Conservation (phyloP, 92 coral and sea anemone species). For the Ricordea florida region DNA sequence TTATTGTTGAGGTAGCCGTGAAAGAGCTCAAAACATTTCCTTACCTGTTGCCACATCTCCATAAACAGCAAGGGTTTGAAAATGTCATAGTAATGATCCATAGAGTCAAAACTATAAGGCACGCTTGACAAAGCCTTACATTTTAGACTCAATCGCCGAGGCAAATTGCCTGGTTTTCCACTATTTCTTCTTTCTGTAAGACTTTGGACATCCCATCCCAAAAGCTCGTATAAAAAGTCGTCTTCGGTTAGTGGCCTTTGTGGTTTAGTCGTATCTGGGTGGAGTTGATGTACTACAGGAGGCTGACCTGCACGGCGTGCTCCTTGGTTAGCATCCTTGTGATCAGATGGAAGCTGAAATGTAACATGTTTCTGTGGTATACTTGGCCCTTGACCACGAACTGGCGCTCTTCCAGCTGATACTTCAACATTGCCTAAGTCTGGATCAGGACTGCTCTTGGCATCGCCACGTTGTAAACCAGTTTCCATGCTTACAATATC, state of each 20-base stretch:
- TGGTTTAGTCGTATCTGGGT: conserved; percentile 41
- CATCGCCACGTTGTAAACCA: too few relatives aligned
- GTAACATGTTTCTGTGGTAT: neutral
- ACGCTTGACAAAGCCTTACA: neutral
- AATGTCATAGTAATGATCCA: conserved; percentile 69
- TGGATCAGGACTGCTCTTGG: neutral
- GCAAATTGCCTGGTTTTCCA: neutral
- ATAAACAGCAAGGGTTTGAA: conserved; percentile 74
- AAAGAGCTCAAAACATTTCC: neutral
- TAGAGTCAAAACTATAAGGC: conserved; percentile 64
- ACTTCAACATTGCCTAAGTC: neutral
- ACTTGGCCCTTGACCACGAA: neutral
- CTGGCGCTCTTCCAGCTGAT: neutral
- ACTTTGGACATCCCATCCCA: conserved; percentile 57
- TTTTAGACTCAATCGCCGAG: neutral
- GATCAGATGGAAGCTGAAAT: neutral
- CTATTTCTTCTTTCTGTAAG: conserved; percentile 3
- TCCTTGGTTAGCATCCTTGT: neutral
- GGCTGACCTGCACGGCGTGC: neutral
- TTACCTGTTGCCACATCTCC: conserved; percentile 94
- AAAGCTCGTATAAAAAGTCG: conserved; percentile 45
- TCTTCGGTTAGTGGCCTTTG: conserved; percentile 54
- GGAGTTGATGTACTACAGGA: neutral
- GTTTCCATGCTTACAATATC: too few relatives aligned
- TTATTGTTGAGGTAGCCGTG: neutral